These are phyloP conservation scores for Andrena dorsata DNA, from an alignment of 2,888 invertebrate species.

Conservation along the genomic window DNA sequence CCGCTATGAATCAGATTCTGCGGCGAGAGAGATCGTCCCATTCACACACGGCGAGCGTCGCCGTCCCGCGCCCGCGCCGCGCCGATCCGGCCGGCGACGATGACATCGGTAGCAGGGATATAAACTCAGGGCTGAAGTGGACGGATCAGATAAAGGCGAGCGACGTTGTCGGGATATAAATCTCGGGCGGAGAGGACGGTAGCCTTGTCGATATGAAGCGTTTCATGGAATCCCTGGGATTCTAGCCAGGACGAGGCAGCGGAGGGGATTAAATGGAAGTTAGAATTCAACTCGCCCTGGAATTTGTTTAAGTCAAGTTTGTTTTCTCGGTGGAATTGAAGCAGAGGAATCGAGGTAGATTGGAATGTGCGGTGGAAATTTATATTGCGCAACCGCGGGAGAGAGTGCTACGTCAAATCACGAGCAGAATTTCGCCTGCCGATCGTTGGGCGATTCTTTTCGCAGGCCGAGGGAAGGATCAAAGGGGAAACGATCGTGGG, in stretches of 20 bases:
- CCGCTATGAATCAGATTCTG: constrained; percentile 53
- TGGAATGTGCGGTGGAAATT: not conserved
- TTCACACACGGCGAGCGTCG: constrained; percentile 60
- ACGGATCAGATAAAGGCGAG: constrained; percentile 48
- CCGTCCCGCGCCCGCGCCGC: not conserved
- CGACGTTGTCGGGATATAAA: constrained; percentile 27
- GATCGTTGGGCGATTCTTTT: constrained; percentile 29
- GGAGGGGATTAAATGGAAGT: constrained; percentile 36
- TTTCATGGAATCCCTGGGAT: constrained; percentile 45
- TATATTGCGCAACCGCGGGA: constrained; percentile 8
- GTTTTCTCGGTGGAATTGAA: too few species aligned
- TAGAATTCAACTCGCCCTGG: not conserved
- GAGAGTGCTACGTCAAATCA: constrained; percentile 33
- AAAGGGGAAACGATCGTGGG: constrained; percentile 60
- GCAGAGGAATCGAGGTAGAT: not conserved
- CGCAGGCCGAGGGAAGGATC: constrained; percentile 39
- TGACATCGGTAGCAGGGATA: constrained; percentile 48
- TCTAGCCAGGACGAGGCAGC: not conserved
- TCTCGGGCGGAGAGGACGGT: constrained; percentile 49
- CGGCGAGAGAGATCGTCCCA: constrained; percentile 55
- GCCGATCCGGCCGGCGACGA: constrained; percentile 16
- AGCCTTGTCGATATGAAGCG: constrained; percentile 54
- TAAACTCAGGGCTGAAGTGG: constrained; percentile 28
- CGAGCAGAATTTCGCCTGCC: constrained; percentile 34
- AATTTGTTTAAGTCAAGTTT: too few species aligned